Evolutionary conservation across 64 coral and sea anemone genomes (phyloP).

Genomic region (Montipora foliosa): DNA sequence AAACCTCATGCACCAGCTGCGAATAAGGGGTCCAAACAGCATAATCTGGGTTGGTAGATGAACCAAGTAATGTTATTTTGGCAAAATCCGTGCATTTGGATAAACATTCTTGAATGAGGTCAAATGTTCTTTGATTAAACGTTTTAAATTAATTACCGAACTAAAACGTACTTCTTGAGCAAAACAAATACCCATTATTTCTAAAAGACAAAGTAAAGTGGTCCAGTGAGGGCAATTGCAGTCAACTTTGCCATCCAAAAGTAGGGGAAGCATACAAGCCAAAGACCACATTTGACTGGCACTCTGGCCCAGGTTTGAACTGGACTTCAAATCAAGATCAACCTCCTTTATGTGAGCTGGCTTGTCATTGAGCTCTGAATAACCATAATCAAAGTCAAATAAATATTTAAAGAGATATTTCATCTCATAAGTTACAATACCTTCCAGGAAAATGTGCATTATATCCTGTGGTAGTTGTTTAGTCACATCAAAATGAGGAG

Average conservation of each 20-base stretch:
- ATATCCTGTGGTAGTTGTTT: not conserved
- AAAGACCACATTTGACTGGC: slow-evolving; percentile 44
- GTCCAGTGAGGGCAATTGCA: slow-evolving; percentile 14
- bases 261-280: slow-evolving; percentile 16
- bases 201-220: not conserved
- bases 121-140: slow-evolving; percentile 23
- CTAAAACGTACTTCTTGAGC: not conserved
- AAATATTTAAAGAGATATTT: slow-evolving; percentile 1
- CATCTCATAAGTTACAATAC: not conserved
- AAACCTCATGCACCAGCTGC: slow-evolving; percentile 51
- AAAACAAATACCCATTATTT: slow-evolving; percentile 49
- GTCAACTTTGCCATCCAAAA: slow-evolving; percentile 35
- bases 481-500: not conserved
- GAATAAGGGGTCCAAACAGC: slow-evolving; percentile 17
- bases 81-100: slow-evolving; percentile 18
- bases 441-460: slow-evolving; percentile 16
- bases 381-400: slow-evolving; percentile 41
- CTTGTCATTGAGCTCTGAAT: slow-evolving; percentile 42
- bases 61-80: slow-evolving; percentile 36
- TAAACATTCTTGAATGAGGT: slow-evolving; percentile 28
- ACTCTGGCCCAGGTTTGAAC: slow-evolving; percentile 49
- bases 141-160: slow-evolving; percentile 31
- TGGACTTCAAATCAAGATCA: slow-evolving; percentile 25
- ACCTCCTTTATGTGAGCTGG: slow-evolving; percentile 36
- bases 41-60: slow-evolving; percentile 12